These are phyloP conservation scores for Ctenicera cuprea DNA, from an alignment of 2,888 invertebrate species.

Conservation along the genomic window DNA sequence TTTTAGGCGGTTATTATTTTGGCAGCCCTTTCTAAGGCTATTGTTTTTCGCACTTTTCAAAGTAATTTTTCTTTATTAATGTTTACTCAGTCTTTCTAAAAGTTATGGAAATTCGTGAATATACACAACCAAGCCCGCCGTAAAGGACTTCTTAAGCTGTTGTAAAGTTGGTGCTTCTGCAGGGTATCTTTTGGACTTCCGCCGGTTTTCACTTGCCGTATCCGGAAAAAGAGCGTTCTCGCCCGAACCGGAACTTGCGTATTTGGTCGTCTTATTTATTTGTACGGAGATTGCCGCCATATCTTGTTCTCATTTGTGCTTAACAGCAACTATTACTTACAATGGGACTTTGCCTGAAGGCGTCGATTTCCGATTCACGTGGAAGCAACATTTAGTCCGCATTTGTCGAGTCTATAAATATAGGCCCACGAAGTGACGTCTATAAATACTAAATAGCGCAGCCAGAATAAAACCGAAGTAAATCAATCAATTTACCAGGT, in stretches of 20 bases:
- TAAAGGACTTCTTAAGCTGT: too few species aligned
- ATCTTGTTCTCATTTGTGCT: slow-evolving; percentile 61
- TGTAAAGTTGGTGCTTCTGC: slow-evolving; percentile 8
- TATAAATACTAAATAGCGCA: slow-evolving; percentile 40
- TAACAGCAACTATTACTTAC: slow-evolving; percentile 58
- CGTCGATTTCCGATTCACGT: neutral
- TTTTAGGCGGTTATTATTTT: too few species aligned
- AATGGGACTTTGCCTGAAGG: slow-evolving; percentile 40
- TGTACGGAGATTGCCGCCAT: slow-evolving; percentile 65
- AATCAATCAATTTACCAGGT: slow-evolving; percentile 64
- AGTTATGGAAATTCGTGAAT: too few species aligned
- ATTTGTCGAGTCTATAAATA: slow-evolving; percentile 8
- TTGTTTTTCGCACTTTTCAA: too few species aligned
- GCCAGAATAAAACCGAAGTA: slow-evolving; percentile 54
- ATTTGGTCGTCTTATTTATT: slow-evolving; percentile 65
- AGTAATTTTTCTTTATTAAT: too few species aligned
- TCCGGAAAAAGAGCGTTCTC: slow-evolving; percentile 65
- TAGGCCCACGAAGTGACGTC: slow-evolving; percentile 21
- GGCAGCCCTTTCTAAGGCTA: too few species aligned
- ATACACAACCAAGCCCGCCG: too few species aligned
- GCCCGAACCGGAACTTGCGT: slow-evolving; percentile 61
- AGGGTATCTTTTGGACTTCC: slow-evolving; percentile 65
- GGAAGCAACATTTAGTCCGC: slow-evolving; percentile 12
- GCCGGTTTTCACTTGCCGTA: slow-evolving; percentile 67
- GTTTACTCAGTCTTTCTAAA: too few species aligned